Percentiles rank a stretch among this genome's conserved stretches.
These are phyloP conservation scores for Bufotes viridis DNA, from an alignment of 2,797 vertebrate species.

Conservation along the genomic window DNA sequence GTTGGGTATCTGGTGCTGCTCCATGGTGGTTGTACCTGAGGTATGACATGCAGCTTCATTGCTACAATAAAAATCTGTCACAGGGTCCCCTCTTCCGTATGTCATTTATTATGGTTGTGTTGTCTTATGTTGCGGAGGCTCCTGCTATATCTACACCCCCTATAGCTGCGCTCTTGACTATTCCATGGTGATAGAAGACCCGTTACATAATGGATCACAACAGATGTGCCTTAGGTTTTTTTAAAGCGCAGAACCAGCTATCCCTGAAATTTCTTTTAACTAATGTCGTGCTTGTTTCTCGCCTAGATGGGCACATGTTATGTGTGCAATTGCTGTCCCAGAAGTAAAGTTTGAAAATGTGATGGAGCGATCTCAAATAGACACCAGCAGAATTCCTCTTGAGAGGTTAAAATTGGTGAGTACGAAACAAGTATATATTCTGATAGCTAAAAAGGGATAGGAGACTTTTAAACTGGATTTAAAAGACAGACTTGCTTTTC, in stretches of 20 bases:
- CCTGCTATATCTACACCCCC: too few species aligned
- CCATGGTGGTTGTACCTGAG: too few species aligned
- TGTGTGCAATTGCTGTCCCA: constrained; percentile 92
- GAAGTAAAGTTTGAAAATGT: constrained; percentile 91
- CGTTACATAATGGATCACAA: too few species aligned
- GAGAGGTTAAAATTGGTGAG: constrained; percentile 96
- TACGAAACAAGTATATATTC: constrained; percentile 48
- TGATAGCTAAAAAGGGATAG: background rate
- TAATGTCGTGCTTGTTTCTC: constrained; percentile 51
- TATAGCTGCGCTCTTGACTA: too few species aligned
- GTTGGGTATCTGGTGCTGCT: too few species aligned
- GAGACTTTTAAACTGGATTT: background rate
- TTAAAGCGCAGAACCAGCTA: background rate
- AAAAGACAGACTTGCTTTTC: constrained; percentile 9
- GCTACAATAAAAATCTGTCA: too few species aligned
- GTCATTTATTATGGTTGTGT: too few species aligned
- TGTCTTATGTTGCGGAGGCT: too few species aligned
- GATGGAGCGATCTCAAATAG: constrained; percentile 87
- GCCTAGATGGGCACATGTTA: constrained; percentile 93
- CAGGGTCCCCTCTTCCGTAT: too few species aligned
- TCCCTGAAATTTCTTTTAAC: background rate
- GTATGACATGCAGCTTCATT: too few species aligned
- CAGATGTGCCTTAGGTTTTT: too few species aligned
- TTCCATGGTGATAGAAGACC: too few species aligned
- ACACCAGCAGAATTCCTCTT: constrained; percentile 89